Conservation (phyloP, 2,797 vertebrate species). For the Myoxocephalus aenaeus region DNA sequence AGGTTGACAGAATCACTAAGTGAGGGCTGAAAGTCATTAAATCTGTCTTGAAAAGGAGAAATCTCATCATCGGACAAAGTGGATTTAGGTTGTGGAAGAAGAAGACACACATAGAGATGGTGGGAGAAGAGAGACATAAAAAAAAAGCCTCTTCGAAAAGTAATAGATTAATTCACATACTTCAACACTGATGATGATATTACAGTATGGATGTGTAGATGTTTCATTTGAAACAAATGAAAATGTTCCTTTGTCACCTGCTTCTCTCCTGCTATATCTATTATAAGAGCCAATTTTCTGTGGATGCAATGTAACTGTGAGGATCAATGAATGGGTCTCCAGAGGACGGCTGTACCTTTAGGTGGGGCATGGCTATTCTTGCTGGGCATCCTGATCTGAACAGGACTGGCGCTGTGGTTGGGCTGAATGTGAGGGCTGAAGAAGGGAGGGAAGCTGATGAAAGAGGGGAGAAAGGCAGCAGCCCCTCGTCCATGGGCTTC, state of each 20-base stretch:
- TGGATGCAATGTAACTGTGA: constrained; percentile 4
- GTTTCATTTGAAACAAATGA: constrained; percentile 12
- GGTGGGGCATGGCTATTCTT: constrained; percentile 89
- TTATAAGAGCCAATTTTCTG: neutral
- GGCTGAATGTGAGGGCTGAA: constrained; percentile 91
- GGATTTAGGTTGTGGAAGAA: constrained; percentile 51
- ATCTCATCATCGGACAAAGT: constrained; percentile 68
- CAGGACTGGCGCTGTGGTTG: constrained; percentile 90
- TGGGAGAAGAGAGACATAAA: constrained; percentile 31
- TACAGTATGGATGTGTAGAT: neutral
- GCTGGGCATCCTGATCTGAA: constrained; percentile 89
- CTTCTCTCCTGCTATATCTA: neutral
- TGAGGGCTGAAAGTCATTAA: constrained; percentile 69
- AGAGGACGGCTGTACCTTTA: constrained; percentile 86
- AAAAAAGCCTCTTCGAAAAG: constrained; percentile 23
- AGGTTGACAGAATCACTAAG: constrained; percentile 68
- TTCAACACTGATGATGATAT: neutral
- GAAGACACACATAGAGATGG: constrained; percentile 22
- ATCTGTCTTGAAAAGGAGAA: constrained; percentile 62
- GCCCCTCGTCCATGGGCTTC: constrained; percentile 90
- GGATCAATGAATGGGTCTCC: constrained; percentile 4
- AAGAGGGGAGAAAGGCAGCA: constrained; percentile 92
- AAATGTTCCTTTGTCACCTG: neutral
- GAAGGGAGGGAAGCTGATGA: constrained; percentile 93
- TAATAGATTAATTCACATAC: constrained; percentile 34